These are phyloP conservation scores for Falco novaeseelandiae DNA, from an alignment of 2,797 vertebrate genomes.

Conservation along the genomic window DNA sequence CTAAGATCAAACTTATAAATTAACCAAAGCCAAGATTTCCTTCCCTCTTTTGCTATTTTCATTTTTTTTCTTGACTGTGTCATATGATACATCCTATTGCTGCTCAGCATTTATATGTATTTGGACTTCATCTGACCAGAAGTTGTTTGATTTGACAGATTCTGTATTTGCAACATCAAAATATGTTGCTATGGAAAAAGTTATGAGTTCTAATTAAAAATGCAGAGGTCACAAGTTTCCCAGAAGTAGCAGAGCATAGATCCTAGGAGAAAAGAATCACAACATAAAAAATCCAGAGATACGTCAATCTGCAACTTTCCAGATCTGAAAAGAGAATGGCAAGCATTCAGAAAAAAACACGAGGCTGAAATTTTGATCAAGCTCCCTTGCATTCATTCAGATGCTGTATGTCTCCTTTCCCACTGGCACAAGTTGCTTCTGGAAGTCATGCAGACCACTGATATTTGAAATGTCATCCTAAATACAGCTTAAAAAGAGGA, in stretches of 20 bases:
- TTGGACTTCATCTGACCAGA: constrained; percentile 29
- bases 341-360: not conserved
- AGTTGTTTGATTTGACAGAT: constrained; percentile 72
- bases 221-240: constrained; percentile 81
- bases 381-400: not conserved
- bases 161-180: constrained; percentile 74
- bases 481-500: not conserved
- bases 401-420: not conserved
- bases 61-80: not conserved
- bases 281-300: constrained; percentile 50
- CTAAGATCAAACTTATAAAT: not conserved
- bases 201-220: constrained; percentile 81
- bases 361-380: not conserved
- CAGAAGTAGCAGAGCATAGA: constrained; percentile 78
- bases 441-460: not conserved
- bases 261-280: constrained; percentile 75
- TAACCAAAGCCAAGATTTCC: not conserved
- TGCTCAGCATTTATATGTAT: not conserved
- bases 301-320: constrained; percentile 71
- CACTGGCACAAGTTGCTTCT: not conserved
- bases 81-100: not conserved
- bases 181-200: constrained; percentile 79
- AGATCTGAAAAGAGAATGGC: constrained; percentile 68
- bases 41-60: not conserved
- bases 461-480: not conserved